phyloP scores from a whole-genome alignment of 1,140 invertebrate genomes.

The Drosophila dunni region DNA sequence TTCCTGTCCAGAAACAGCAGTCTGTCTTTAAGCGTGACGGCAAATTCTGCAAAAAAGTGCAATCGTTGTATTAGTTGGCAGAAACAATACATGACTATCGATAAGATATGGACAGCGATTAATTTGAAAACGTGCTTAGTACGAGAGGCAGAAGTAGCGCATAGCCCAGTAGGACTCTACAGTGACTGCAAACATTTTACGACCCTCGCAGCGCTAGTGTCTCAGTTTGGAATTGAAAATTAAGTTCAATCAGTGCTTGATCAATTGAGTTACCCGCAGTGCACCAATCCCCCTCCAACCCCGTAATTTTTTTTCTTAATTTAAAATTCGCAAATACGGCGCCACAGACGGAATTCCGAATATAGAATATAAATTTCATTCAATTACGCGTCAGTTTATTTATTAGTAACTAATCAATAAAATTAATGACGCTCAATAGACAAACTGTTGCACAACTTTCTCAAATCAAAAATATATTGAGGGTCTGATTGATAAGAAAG shows the following conservation, averaged over 20 bases:
- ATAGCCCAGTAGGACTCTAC: no score
- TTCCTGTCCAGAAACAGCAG: slow-evolving; percentile 88
- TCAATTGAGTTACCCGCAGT: slow-evolving; percentile 13
- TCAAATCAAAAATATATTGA: background rate
- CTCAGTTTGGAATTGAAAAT: slow-evolving; percentile 13
- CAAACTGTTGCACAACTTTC: slow-evolving; percentile 37
- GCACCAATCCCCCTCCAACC: no score
- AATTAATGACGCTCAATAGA: slow-evolving; percentile 25
- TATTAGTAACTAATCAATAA: slow-evolving; percentile 26
- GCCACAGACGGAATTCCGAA: background rate
- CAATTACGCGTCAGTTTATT: slow-evolving; percentile 22
- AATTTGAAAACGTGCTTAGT: background rate
- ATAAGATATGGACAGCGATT: slow-evolving; percentile 40
- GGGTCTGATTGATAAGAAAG: slow-evolving; percentile 35
- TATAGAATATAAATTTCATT: slow-evolving; percentile 25
- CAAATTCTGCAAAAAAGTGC: slow-evolving; percentile 87
- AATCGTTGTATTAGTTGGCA: slow-evolving; percentile 50
- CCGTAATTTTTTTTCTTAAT: background rate
- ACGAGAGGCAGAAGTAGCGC: no score
- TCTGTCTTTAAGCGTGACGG: slow-evolving; percentile 87
- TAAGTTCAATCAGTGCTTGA: slow-evolving; percentile 28
- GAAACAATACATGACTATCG: slow-evolving; percentile 16
- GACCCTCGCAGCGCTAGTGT: no score
- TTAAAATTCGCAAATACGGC: slow-evolving; percentile 13
- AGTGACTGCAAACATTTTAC: no score